phyloP scores from a whole-genome alignment of 1,140 invertebrate genomes.

The Saccostrea echinata region DNA sequence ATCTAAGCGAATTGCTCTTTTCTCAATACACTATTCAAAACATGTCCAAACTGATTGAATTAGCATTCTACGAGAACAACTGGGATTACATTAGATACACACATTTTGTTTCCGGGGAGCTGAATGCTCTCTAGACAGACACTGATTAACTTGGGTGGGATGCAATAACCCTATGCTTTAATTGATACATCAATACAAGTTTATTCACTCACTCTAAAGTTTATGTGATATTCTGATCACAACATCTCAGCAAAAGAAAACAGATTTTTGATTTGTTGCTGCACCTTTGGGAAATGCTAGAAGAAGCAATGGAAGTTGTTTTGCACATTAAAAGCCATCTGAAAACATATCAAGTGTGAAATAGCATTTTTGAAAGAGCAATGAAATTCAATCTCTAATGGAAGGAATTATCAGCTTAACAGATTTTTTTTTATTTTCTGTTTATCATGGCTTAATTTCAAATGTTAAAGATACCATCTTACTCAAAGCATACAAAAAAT shows the following conservation, averaged over 20 bases:
- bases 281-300: background rate
- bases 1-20: constrained; percentile 30
- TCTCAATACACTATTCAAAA: constrained; percentile 7
- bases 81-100: constrained; percentile 32
- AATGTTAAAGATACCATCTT: background rate
- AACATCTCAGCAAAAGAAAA: background rate
- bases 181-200: constrained; percentile 25
- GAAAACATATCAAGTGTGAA: background rate
- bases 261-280: background rate
- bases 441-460: background rate
- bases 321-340: background rate
- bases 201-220: background rate
- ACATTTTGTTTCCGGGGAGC: constrained; percentile 25
- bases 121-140: background rate
- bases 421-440: constrained; percentile 5
- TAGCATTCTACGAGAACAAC: constrained; percentile 15
- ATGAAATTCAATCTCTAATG: constrained; percentile 9
- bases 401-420: constrained; percentile 6
- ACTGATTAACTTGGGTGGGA: background rate
- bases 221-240: background rate
- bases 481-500: background rate
- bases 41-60: constrained; percentile 32
- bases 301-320: background rate
- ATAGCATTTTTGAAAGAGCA: background rate
- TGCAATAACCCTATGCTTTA: constrained; percentile 29